These are phyloP conservation scores for Mesoclemmys tuberculata DNA, from an alignment of 2,113 vertebrate species.

Conservation along the genomic window DNA sequence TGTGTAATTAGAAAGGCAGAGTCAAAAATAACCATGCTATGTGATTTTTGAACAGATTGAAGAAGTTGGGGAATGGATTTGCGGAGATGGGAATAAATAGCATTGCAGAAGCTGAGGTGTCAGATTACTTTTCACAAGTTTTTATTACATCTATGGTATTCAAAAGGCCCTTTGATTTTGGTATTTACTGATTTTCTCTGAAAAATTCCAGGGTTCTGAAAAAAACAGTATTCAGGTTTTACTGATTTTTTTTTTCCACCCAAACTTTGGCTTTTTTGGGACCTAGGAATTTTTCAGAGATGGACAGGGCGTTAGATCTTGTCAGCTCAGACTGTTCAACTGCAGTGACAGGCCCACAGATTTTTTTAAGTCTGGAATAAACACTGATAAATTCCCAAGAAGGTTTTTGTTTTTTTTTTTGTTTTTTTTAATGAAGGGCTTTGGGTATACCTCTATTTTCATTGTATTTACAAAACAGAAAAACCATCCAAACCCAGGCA, in stretches of 20 bases:
- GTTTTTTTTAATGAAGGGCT: background rate
- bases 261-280: background rate
- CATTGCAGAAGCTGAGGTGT: background rate
- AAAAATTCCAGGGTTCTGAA: background rate
- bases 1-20: background rate
- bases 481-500: conserved; percentile 87
- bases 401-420: no score
- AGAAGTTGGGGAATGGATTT: background rate
- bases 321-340: background rate
- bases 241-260: background rate
- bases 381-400: background rate
- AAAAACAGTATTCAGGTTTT: background rate
- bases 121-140: background rate
- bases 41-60: background rate
- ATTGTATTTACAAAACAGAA: conserved; percentile 66
- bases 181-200: background rate
- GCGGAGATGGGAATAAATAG: background rate
- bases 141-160: background rate
- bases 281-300: background rate
- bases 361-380: background rate
- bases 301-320: background rate
- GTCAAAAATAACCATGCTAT: background rate
- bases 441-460: fast-evolving
- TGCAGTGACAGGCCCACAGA: background rate
- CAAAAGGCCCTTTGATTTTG: background rate